Base-by-base conservation (phyloP, 2,888 invertebrate genomes). In the Nomada flava region DNA sequence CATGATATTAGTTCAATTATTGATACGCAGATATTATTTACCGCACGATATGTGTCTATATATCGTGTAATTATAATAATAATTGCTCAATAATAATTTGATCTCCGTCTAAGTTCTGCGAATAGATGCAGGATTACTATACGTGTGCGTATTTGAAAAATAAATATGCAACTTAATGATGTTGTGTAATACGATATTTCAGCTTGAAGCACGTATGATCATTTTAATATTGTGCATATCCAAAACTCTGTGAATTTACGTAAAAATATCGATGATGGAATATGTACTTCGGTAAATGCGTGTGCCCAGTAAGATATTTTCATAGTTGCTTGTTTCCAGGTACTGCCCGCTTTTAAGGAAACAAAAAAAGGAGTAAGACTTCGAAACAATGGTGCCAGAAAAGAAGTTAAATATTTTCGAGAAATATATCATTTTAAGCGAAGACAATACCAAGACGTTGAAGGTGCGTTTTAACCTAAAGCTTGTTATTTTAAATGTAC, bases 391-490 rank as follows among this genome's bases (percentile, higher is more conserved):
- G 78, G 44, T 52, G 15, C 26, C 29, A n/a, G 73, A 88, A 26
- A 79, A 82, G 52, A 47, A 68, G 26, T 36, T 26, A 36, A 88
- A 60, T 69, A 70, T 89, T 69, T 77, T 90, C 23, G 89, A 91
- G 74, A 83, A 84, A 64, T 89, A 90, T 70, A 81, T 89, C 26
- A 75, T 79, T 68, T 89, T 89, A 29, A 89, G 91, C 87, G 90
- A 93, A 57, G 86, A 79, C 23, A 88, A 93, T 68, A 87, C 86
- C 13, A 84, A 88, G 72, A 90, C 84, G 26, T 82, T 85, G 15
- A 88, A 88, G 88, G 91, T 91, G 55, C 47, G n/a, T 79, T 57
- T 65, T 82, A 83, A 76, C 84, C 81, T 82, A 52, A 15, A 29
- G 36, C 5, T 36, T 50, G 63, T 55, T 20, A 7, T 36, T 60